Percentiles rank a stretch among this genome's conserved stretches.
These are phyloP conservation scores for Styela plicata DNA, from an alignment of 23 tunicate genomes.

Conservation along the genomic window DNA sequence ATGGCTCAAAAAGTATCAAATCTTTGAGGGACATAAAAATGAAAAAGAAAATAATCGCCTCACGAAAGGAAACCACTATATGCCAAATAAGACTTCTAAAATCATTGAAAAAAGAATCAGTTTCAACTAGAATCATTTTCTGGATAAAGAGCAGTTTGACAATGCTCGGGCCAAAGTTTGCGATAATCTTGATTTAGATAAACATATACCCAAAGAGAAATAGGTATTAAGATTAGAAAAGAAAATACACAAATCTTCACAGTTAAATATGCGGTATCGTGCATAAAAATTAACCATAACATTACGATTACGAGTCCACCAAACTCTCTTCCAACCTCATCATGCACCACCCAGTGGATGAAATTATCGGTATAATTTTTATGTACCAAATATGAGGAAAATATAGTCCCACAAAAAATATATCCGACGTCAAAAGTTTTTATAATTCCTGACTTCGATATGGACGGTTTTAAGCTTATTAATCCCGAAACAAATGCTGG, in stretches of 20 bases:
- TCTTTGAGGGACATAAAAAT: too few relatives aligned
- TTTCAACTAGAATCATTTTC: too few relatives aligned
- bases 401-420: background rate
- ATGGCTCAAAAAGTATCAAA: too few relatives aligned
- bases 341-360: conserved; percentile 37
- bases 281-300: conserved; percentile 45
- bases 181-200: conserved; percentile 40
- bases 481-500: background rate
- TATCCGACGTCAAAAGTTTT: background rate
- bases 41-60: too few relatives aligned
- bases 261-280: conserved; percentile 16
- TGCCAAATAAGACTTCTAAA: too few relatives aligned
- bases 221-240: conserved; percentile 23
- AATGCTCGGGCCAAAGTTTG: conserved; percentile 53
- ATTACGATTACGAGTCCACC: conserved; percentile 40
- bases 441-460: background rate
- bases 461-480: background rate
- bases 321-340: conserved; percentile 62
- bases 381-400: background rate
- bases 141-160: conserved; percentile 53
- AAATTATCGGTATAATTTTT: conserved; percentile 8
- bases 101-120: too few relatives aligned
- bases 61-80: too few relatives aligned
- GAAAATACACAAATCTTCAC: background rate
- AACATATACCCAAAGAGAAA: conserved; percentile 32